Evolutionary conservation across 1,140 invertebrate species (phyloP), one percentile per base, ranked within the genome.

Genomic region (Drosophila oshimai): DNA sequence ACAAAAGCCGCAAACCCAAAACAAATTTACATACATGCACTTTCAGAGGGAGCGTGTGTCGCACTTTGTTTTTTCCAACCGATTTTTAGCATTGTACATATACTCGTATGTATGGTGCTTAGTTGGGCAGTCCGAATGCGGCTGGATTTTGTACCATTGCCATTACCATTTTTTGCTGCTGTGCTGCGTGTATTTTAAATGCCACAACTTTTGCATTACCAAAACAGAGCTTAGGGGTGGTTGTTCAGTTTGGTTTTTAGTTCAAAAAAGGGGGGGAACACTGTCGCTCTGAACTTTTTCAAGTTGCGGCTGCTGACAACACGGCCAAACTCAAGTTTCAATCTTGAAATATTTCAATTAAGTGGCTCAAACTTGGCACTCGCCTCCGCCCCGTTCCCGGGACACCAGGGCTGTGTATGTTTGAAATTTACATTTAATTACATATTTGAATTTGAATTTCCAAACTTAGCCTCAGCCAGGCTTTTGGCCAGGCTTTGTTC

Each of bases 321-420:
- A 68, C 39, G 36, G 41, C 17, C 41, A 34, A 60, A 60, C 53
- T 47, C 76, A 79, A 87, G 76, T 81, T 87, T 87, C 76, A 87
- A 87, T 87, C 72, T 81, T 74, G 46, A 87, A 87, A 87, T 87
- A 87, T 87, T 87, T 87, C 76, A 80, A 86, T 86, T 86, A 86
- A 86, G 76, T 80, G 81, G 75, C 81, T 33, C 68, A 87, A 87
- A 81, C 73, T 84, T 84, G 62, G 64, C 70, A 71, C 70, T 83
- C 70, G 28, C 60, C 26, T 20, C 9, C 10, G 28, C 60, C 26
- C 15, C 9, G 6, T 17, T 46, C 42, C 55, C 55, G 51, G 58
- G n/a, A n/a, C n/a, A n/a, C n/a, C n/a, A 57, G 51, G 65, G 42
- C 44, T 64, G 72, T 76, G 33, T 41, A 42, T 65, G 26, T 29